Base-by-base conservation (phyloP, 2,888 invertebrate genomes). In the Cataglyphis albicans region DNA sequence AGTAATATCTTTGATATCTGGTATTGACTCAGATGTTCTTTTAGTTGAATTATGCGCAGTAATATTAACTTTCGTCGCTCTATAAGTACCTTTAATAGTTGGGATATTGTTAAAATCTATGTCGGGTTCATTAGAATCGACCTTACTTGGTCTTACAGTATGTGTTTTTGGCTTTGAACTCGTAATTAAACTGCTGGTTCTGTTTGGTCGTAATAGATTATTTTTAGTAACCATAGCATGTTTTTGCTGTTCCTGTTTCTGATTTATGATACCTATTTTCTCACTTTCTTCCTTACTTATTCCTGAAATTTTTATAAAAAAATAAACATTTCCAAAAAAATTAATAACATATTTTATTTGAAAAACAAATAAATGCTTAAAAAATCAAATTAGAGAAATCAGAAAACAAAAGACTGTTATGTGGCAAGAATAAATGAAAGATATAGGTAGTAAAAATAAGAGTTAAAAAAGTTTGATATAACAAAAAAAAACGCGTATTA, bases 141-240 rank as follows among this genome's bases (percentile, higher is more conserved):
- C 89, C 38, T 88, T 92, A 0, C 76, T 83, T 9, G 93, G 92
- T 84, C 92, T 84, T 48, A 52, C n/a, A 52, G 52, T 52, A 7
- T 52, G 7, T 52, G 80, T 76, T 63, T 90, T 89, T 12, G 83
- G 12, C 81, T 93, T 94, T 0, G 93, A 84, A 73, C 89, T 91
- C 9, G 92, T 91, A 44, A 94, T 91, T 55, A 94, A 67, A 0
- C 93, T 91, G 64, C 89, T 93, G 76, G 92, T 94, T 72, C 92
- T 91, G 44, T 88, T 93, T 0, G 94, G 93, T 5, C 94, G 87
- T 0, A 94, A 74, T 0, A 94, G 86, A 5, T 94, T 94, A 80
- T 94, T 94, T 81, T 94, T 94, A 55, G 94, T 94, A 48, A 94
- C 94, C 94, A 94, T 94, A 5, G 94, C 91, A 83, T 94, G 93